Base-by-base conservation (phyloP, 2,888 invertebrate species). In the Volucella zonaria region DNA sequence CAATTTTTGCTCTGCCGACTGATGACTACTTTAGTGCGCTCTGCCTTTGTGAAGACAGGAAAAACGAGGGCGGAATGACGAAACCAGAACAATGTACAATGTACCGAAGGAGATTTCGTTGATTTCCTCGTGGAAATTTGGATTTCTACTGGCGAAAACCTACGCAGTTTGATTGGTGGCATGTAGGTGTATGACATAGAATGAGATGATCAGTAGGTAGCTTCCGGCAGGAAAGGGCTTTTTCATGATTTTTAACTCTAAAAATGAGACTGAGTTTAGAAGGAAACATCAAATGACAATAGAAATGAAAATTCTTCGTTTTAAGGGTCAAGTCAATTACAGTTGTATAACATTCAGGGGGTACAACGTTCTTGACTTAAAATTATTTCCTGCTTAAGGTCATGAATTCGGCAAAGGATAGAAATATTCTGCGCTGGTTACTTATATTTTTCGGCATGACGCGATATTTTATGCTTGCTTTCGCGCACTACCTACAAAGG, bases 61-160 rank as follows among this genome's bases (percentile, higher is more conserved):
- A 58, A 40, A 51, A 59, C 61, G 73, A 54, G 54, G 74, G 54
- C 62, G 62, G 52, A 12, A 62, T 14, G 23, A 11, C 43, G 6
- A 1, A 4, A 42, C 31, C 18, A 14, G 43, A 11, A 43, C 18
- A 45, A 59, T 45, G 12, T 11, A 11, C n/a, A 12, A n/a, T 12
- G 6, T 45, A 45, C 12, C 45, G 52, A 15, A 15, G 40, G 47
- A 45, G 47, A 45, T 10, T 66, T 66, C 76, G 4, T 73, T 56
- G 62, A 75, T 79, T 83, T 80, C 75, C 83, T 58, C 14, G 71
- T 79, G 71, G 75, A 83, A 75, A 75, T 75, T 79, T 79, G 52
- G 62, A 83, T 71, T 79, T 81, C 62, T 43, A 59, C 54, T 75
- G 79, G 75, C 75, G 80, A 80, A 31, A 61, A 67, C 58, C 31